Evolutionary conservation across 2,888 invertebrate genomes (phyloP).

Genomic region (Tromatobia lineatoria): DNA sequence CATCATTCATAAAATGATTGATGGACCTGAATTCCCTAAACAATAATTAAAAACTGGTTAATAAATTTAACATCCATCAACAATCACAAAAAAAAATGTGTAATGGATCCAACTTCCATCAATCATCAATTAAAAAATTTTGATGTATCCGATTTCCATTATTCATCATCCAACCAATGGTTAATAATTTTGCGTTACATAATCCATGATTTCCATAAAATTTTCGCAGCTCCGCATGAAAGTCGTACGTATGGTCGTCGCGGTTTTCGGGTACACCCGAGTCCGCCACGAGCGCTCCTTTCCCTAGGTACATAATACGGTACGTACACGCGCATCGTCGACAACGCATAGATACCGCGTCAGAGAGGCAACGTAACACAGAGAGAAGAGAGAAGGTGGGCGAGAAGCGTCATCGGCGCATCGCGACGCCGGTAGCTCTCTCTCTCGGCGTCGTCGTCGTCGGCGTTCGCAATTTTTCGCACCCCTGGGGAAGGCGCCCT

Average conservation of each 20-base stretch:
- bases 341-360: not conserved
- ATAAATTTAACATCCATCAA: no score
- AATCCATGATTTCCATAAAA: no score
- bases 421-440: slow-evolving; percentile 60
- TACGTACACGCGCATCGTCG: not conserved
- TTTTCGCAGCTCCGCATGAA: no score
- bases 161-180: no score
- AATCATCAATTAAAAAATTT: no score
- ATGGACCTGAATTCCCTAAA: no score
- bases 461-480: not conserved
- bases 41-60: no score
- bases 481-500: slow-evolving; percentile 54
- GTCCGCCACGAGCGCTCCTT: slow-evolving; percentile 14
- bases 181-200: no score
- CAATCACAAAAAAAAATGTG: no score
- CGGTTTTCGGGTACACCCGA: slow-evolving; percentile 39
- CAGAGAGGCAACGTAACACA: not conserved
- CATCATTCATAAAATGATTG: no score
- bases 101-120: no score
- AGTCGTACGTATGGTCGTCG: slow-evolving; percentile 29
- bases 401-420: slow-evolving; percentile 61
- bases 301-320: not conserved
- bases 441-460: slow-evolving; percentile 13
- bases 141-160: no score
- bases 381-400: slow-evolving; percentile 17